Evolutionary conservation across 2,797 vertebrate species (phyloP), one percentile per base, ranked within the genome.

Genomic region (Poecilia velifera): DNA sequence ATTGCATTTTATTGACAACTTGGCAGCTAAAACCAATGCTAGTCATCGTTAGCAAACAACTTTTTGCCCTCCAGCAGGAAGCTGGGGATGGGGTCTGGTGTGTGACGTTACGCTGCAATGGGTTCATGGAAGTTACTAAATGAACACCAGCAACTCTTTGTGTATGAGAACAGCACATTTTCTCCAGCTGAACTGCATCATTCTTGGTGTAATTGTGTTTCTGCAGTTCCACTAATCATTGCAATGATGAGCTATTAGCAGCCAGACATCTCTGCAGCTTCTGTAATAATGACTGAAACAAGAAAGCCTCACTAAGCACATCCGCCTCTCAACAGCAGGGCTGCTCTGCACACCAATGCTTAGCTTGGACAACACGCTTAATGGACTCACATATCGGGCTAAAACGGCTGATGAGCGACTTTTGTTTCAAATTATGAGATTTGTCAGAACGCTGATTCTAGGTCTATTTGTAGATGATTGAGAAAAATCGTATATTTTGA

Each of bases 81-180:
- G 47, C 18, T 7, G 18, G 47, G 47, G 47, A 6, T 18, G 13
- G 49, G 49, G 7, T 20, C 49, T 51, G 18, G 18, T 6, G 47
- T 49, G 47, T 20, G 47, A 49, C 47, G 20, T 49, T 20, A 20
- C 47, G 2, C 47, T 49, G 18, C 47, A 49, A 18, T 51, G 49
- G 49, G 49, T 51, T 22, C 20, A 51, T 22, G 49, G 14, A 75
- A 80, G 79, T 14, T 68, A 89, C 85, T 57, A 10, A 89, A 87
- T 39, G 68, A 92, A 88, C 90, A 94, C 90, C 93, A 94, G 91
- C 90, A 94, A 86, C 88, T 83, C 77, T 77, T 78, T n/a, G 6
- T 83, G 59, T n/a, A 18, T 80, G 28, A 57, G 57, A 88, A 73
- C 2, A 51, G 68, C 74, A 64, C 73, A 83, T 83, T 57, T 77